Conservation (phyloP, 2,888 invertebrate species). For the Galerucella calmariensis region DNA sequence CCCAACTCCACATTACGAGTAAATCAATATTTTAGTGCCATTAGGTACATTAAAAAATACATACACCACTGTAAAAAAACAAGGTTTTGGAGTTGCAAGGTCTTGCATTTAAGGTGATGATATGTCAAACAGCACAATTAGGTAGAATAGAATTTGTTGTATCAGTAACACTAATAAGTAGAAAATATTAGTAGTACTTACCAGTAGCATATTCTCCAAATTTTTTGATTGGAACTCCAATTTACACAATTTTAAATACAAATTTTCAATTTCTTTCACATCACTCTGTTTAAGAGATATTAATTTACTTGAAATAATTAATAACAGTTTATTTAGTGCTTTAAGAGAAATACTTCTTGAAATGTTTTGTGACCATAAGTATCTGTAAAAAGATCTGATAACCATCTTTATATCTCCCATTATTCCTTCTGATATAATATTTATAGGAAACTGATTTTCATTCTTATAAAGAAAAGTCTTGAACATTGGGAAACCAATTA, state of each 20-base stretch:
- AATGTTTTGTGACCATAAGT: constrained; percentile 44
- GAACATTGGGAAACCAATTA: constrained; percentile 51
- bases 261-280: constrained; percentile 49
- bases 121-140: not conserved
- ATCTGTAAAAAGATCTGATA: constrained; percentile 47
- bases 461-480: constrained; percentile 43
- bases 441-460: constrained; percentile 48
- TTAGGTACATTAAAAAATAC: no score
- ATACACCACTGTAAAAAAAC: no score
- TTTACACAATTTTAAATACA: constrained; percentile 50
- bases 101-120: no score
- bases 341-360: constrained; percentile 43
- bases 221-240: constrained; percentile 39
- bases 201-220: constrained; percentile 41
- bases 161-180: no score
- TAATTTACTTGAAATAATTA: constrained; percentile 51
- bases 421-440: constrained; percentile 47
- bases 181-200: constrained; percentile 37
- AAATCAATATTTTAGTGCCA: no score
- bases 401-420: constrained; percentile 45
- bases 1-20: no score
- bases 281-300: constrained; percentile 46
- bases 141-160: no score
- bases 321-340: constrained; percentile 47
- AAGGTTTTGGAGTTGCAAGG: no score